phyloP scores from a whole-genome alignment of 2,888 invertebrate species.

The Periphyllus acericola region DNA sequence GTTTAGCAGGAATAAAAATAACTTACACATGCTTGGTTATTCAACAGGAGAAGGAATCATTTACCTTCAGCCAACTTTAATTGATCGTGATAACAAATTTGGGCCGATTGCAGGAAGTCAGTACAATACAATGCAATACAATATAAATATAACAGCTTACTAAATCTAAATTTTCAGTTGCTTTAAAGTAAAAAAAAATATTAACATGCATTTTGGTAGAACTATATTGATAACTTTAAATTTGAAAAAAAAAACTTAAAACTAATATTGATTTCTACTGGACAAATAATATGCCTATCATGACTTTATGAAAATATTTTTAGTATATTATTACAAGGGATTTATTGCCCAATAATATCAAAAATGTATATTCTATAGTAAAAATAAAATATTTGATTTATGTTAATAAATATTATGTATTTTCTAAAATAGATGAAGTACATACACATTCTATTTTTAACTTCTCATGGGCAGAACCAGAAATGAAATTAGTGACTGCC shows the following conservation, averaged over 20 bases:
- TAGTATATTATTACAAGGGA: no score
- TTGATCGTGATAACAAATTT: neutral
- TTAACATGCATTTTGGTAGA: neutral
- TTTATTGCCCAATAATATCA: no score
- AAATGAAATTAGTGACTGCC: slow-evolving; percentile 48
- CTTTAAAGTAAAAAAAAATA: neutral
- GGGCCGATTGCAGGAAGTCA: neutral
- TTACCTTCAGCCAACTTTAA: slow-evolving; percentile 23
- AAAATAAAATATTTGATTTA: neutral
- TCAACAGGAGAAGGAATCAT: slow-evolving; percentile 25
- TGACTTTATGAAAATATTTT: no score
- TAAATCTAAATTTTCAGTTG: no score
- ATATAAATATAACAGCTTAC: no score
- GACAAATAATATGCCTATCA: no score
- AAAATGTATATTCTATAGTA: no score
- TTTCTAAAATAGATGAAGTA: neutral
- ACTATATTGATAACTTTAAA: no score
- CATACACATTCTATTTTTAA: slow-evolving; percentile 49
- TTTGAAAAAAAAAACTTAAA: no score
- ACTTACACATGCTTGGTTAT: slow-evolving; percentile 44
- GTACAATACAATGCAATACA: no score
- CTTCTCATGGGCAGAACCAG: slow-evolving; percentile 40
- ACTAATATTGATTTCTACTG: no score
- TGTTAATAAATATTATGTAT: neutral
- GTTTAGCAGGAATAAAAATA: slow-evolving; percentile 44